Evolutionary conservation across 37 sponge, comb jelly and placozoan genomes (phyloP).

Genomic region (Dysidea cf. avara): DNA sequence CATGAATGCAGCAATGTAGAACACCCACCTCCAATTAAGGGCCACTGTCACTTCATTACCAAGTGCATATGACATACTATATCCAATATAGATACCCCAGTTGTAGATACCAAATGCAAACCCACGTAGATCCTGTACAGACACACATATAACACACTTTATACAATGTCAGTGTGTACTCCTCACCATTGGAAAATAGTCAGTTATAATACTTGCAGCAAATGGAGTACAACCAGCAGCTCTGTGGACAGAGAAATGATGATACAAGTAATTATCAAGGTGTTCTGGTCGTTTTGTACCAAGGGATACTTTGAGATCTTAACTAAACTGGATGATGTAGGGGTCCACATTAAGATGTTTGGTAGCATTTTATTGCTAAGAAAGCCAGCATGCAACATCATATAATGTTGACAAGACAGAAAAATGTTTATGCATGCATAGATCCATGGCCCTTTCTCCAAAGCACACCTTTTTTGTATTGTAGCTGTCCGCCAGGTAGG

Average conservation of each 20-base stretch:
- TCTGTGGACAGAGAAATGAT: slow-evolving; percentile 34
- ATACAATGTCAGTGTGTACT: not conserved
- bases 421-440: too few species aligned
- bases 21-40: slow-evolving; percentile 83
- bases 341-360: too few species aligned
- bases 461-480: too few species aligned
- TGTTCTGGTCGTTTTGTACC: too few species aligned
- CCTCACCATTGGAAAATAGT: slow-evolving; percentile 75
- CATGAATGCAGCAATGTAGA: slow-evolving; percentile 67
- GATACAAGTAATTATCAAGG: not conserved
- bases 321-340: too few species aligned
- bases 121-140: slow-evolving; percentile 61
- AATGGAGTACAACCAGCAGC: slow-evolving; percentile 88
- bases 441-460: too few species aligned
- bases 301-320: too few species aligned
- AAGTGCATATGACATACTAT: slow-evolving; percentile 76
- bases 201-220: slow-evolving; percentile 69
- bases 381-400: too few species aligned
- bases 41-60: slow-evolving; percentile 50
- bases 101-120: slow-evolving; percentile 74
- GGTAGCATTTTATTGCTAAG: too few species aligned
- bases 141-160: not conserved
- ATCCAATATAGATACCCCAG: slow-evolving; percentile 83
- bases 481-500: too few species aligned
- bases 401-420: too few species aligned